Evolutionary conservation across 2,888 invertebrate species (phyloP), one percentile per base, ranked within the genome.

Genomic region (Drosophila subquinaria): DNA sequence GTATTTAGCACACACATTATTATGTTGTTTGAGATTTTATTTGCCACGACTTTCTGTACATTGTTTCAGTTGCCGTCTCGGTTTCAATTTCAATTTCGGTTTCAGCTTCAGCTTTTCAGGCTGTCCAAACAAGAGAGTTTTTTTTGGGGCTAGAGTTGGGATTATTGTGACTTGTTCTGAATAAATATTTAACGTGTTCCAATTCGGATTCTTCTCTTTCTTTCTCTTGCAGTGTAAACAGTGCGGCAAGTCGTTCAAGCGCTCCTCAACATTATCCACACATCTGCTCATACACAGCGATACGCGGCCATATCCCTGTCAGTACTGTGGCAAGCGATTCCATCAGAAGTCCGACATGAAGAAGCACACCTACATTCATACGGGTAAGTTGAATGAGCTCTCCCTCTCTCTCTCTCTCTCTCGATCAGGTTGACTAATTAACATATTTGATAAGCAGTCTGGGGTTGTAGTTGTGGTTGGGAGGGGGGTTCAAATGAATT

Each of bases 291-390:
- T 99, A 88, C 99, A 99, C 94, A 98, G 98, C 73, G 98, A 98
- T 93, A 99, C 98, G 45, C 94, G 98, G 89, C 99, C 99, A 4
- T 99, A 99, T 93, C 98, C 99, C n/a, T 99, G 99, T 93, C 97
- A 98, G 92, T 99, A 98, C 93, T 99, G 99, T 92, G 93, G 93
- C 68, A 93, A 93, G 75, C 91, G 93, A 55, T 93, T 93, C 79
- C 93, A 93, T 79, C 93, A 93, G 55, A 93, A 93, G 82, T 93
- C 93, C 67, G 99, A 99, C 93, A 99, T 99, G 99, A 99, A 99
- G 94, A 99, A 99, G 92, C 99, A 99, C 93, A 99, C 99, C n/a
- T 99, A 99, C 92, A 99, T 97, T 79, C 97, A 97, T 92, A 97
- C 97, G 85, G 97, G 97, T 97, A 91, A 95, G 96, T 94, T 74